A percentile compares a stretch with the other conserved stretches of the same genome.
These are phyloP conservation scores for Ips typographus DNA, from an alignment of 1,140 invertebrate genomes.

Conservation along the genomic window DNA sequence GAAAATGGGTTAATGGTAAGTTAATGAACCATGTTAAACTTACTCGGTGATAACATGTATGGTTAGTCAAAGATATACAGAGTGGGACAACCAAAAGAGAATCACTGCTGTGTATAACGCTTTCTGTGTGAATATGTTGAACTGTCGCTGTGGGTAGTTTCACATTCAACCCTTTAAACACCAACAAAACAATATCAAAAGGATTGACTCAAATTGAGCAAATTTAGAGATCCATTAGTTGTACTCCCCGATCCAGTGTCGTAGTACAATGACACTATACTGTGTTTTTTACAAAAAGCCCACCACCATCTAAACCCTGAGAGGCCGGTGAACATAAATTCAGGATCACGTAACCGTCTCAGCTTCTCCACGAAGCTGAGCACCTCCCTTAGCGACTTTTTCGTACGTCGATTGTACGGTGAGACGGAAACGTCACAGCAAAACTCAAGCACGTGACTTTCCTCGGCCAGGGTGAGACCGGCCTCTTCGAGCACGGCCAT, in stretches of 20 bases:
- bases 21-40: too few relatives aligned
- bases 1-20: too few relatives aligned
- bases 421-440: conserved; percentile 72
- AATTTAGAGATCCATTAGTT: conserved; percentile 37
- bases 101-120: too few relatives aligned
- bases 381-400: conserved; percentile 66
- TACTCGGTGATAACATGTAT: too few relatives aligned
- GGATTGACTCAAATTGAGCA: conserved; percentile 13
- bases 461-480: conserved; percentile 62
- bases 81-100: too few relatives aligned
- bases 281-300: conserved; percentile 79
- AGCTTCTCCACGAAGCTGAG: conserved; percentile 67
- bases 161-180: neutral
- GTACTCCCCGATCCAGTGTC: conserved; percentile 50
- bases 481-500: conserved; percentile 74
- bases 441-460: conserved; percentile 68
- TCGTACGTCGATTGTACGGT: conserved; percentile 71
- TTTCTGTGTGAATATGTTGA: too few relatives aligned
- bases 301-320: conserved; percentile 78
- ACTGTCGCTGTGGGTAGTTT: neutral
- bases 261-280: conserved; percentile 67
- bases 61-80: too few relatives aligned
- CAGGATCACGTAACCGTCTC: conserved; percentile 60
- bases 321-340: conserved; percentile 66
- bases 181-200: neutral